Conservation (phyloP, 2,113 vertebrate species). For the Addax nasomaculatus region DNA sequence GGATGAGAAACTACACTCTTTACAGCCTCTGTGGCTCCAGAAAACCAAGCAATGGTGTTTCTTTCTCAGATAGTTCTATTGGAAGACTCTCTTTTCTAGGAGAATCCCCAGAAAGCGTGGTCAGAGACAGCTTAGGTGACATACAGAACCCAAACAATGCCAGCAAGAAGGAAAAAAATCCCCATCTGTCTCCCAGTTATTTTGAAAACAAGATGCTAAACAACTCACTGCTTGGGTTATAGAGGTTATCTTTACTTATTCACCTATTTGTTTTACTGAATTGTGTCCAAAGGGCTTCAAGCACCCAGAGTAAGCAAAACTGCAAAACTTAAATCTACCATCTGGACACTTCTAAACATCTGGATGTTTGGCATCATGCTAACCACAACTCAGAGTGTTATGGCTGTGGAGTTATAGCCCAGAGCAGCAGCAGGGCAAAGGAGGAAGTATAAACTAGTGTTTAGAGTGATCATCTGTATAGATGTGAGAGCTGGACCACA, state of each 20-base stretch:
- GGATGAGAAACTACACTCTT: background rate
- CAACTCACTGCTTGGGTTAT: background rate
- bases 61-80: background rate
- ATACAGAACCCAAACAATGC: background rate
- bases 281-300: background rate
- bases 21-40: background rate
- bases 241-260: background rate
- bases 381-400: background rate
- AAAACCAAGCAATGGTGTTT: background rate
- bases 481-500: background rate
- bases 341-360: conserved; percentile 44
- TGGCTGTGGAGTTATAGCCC: background rate
- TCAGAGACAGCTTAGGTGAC: background rate
- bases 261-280: conserved; percentile 21
- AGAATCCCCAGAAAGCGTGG: background rate
- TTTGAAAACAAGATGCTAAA: background rate
- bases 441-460: background rate
- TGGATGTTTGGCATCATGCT: background rate
- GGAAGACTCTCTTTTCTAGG: background rate
- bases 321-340: background rate
- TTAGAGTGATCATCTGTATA: too few relatives aligned
- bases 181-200: background rate
- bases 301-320: conserved; percentile 8
- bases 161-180: background rate
- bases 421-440: background rate